Evolutionary conservation across 2,797 vertebrate species (phyloP).

Genomic region (Meriones psammophilus): DNA sequence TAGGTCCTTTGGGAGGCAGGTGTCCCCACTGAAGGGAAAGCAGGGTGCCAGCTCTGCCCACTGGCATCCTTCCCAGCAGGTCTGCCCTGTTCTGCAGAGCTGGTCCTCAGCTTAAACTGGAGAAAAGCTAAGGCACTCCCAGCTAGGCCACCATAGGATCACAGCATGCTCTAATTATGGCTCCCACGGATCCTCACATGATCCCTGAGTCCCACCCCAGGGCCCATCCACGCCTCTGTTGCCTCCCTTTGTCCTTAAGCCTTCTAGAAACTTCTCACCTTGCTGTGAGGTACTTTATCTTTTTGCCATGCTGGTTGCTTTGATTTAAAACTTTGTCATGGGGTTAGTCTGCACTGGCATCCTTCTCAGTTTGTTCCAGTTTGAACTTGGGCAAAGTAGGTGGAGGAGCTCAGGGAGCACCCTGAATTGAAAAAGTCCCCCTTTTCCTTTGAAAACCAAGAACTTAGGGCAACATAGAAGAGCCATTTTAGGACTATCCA

Average conservation of each 20-base stretch:
- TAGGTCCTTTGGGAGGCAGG: neutral
- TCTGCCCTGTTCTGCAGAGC: neutral
- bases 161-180: rapidly evolving
- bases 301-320: neutral
- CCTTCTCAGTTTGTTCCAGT: neutral
- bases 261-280: too few relatives aligned
- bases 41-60: neutral
- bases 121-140: neutral
- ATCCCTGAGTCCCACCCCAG: rapidly evolving
- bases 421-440: rapidly evolving
- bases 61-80: neutral
- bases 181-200: rapidly evolving
- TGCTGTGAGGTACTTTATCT: neutral
- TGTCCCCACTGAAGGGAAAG: neutral
- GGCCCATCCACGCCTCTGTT: rapidly evolving
- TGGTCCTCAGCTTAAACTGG: neutral
- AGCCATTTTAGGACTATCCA: neutral
- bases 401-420: rapidly evolving
- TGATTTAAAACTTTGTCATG: neutral
- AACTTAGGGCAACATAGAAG: neutral
- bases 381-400: neutral
- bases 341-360: too few relatives aligned
- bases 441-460: neutral
- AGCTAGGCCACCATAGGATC: rapidly evolving
- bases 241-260: neutral